Evolutionary conservation across 2,113 vertebrate genomes (phyloP).

Genomic region (Peromyscus leucopus): DNA sequence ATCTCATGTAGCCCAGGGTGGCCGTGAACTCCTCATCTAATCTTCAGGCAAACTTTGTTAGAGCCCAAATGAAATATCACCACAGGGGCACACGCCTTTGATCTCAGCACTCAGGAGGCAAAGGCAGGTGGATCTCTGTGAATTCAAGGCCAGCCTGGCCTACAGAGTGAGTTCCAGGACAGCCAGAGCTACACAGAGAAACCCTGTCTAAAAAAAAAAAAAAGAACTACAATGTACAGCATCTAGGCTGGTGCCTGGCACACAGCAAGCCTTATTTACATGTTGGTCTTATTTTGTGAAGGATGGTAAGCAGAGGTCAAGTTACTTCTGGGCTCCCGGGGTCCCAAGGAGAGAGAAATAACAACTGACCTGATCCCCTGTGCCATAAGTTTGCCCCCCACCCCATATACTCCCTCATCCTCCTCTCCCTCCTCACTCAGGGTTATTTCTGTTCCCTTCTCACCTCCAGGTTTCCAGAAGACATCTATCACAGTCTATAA

Average conservation of each 20-base stretch:
- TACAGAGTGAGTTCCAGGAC: background rate
- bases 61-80: too few relatives aligned
- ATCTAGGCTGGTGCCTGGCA: background rate
- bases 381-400: background rate
- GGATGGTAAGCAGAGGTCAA: background rate
- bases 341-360: background rate
- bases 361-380: background rate
- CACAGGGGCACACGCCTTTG: background rate
- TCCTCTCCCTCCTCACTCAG: background rate
- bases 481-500: background rate
- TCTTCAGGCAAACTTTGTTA: too few relatives aligned
- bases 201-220: background rate
- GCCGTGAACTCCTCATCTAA: too few relatives aligned
- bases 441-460: background rate
- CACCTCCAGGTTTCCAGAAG: conserved; percentile 58
- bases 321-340: background rate
- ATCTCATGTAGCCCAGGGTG: too few relatives aligned
- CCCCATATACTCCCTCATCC: too few relatives aligned
- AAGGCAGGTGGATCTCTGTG: background rate
- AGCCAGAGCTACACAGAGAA: background rate
- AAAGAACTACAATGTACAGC: accelerated
- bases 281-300: background rate
- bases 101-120: background rate
- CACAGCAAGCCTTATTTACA: background rate
- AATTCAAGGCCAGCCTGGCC: background rate